These are phyloP conservation scores for Daubentonia madagascariensis DNA, from an alignment of 2,113 vertebrate genomes.

Conservation along the genomic window DNA sequence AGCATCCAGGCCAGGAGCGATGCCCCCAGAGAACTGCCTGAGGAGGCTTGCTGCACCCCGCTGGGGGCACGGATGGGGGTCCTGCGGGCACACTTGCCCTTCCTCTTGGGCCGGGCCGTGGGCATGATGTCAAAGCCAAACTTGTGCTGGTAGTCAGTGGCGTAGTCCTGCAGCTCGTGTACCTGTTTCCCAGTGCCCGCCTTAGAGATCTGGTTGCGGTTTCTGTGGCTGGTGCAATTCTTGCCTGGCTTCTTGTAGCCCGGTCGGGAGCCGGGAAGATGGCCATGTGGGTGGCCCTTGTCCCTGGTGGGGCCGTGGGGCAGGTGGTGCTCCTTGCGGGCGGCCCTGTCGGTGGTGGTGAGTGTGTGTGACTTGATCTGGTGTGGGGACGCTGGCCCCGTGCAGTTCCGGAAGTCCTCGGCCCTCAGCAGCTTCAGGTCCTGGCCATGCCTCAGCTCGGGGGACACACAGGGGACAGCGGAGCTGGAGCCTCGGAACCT, in stretches of 20 bases:
- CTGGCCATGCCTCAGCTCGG: slow-evolving; percentile 83
- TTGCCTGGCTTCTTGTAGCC: slow-evolving; percentile 83
- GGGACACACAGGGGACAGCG: slow-evolving; percentile 86
- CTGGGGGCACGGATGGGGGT: slow-evolving; percentile 90
- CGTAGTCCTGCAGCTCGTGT: slow-evolving; percentile 89
- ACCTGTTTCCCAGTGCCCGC: slow-evolving; percentile 79
- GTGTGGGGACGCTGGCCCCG: slow-evolving; percentile 93
- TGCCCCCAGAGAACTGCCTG: slow-evolving; percentile 73
- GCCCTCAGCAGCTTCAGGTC: slow-evolving; percentile 92
- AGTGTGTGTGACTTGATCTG: slow-evolving; percentile 94
- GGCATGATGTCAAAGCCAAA: slow-evolving; percentile 82
- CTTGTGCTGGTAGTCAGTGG: slow-evolving; percentile 86
- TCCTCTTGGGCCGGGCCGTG: slow-evolving; percentile 80
- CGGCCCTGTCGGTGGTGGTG: slow-evolving; percentile 88
- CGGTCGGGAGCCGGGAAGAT: slow-evolving; percentile 82
- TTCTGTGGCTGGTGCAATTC: slow-evolving; percentile 91
- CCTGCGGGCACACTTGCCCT: slow-evolving; percentile 87
- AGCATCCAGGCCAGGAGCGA: slow-evolving; percentile 82
- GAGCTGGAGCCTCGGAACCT: slow-evolving; percentile 95
- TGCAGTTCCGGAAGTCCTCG: slow-evolving; percentile 94
- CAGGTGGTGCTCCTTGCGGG: slow-evolving; percentile 88
- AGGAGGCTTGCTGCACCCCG: slow-evolving; percentile 92
- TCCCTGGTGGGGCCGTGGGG: slow-evolving; percentile 82
- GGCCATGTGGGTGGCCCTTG: slow-evolving; percentile 80
- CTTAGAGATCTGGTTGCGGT: slow-evolving; percentile 85